Evolutionary conservation across 2,888 invertebrate genomes (phyloP).

Genomic region (Rhamnusium bicolor): DNA sequence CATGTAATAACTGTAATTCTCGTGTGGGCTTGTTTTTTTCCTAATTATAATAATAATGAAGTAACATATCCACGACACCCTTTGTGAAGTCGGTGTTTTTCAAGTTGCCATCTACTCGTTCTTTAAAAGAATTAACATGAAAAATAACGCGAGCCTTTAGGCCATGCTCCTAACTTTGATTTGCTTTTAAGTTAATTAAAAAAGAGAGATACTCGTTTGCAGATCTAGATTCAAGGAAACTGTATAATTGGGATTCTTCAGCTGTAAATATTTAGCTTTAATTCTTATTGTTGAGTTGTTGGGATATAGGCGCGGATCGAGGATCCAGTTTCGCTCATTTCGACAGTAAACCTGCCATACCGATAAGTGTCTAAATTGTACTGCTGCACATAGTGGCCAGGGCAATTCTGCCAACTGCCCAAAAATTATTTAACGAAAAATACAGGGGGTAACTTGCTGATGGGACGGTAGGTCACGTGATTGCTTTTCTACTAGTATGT

Average conservation of each 20-base stretch:
- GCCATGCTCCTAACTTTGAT: constrained; percentile 11
- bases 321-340: background rate
- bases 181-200: constrained; percentile 31
- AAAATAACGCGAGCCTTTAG: constrained; percentile 24
- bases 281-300: background rate
- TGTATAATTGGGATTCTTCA: background rate
- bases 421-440: too few species aligned
- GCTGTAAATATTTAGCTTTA: background rate
- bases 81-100: constrained; percentile 15
- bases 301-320: background rate
- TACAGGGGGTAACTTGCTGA: too few species aligned
- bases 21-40: background rate
- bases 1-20: background rate
- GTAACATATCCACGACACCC: background rate
- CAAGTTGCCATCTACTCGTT: background rate
- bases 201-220: constrained; percentile 11
- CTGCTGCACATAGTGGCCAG: too few species aligned
- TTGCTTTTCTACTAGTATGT: too few species aligned
- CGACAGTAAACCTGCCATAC: background rate
- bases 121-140: background rate
- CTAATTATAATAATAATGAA: background rate
- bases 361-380: too few species aligned
- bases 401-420: too few species aligned
- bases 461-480: too few species aligned
- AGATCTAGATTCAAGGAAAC: constrained; percentile 5